A percentile compares a stretch with the other conserved stretches of the same genome.
phyloP scores from a whole-genome alignment of 2,797 vertebrate genomes.

The Crocodylus rhombifer region DNA sequence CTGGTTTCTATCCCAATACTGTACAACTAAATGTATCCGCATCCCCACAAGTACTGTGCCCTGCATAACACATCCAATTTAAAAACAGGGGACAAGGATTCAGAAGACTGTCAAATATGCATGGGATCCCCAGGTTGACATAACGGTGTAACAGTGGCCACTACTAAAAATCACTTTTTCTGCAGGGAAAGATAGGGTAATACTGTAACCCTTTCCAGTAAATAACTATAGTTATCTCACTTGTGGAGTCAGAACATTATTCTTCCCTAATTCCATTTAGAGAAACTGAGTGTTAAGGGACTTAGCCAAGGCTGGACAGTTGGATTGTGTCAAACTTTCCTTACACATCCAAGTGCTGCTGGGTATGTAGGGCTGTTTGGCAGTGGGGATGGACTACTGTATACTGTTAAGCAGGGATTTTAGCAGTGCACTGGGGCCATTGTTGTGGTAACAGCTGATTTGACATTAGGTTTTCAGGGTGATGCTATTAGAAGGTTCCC shows the following conservation, averaged over 20 bases:
- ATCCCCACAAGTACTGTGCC: background rate
- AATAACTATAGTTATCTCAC: background rate
- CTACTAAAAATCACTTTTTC: background rate
- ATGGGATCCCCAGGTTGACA: accelerated
- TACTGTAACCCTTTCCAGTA: background rate
- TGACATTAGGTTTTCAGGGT: background rate
- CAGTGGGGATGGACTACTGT: accelerated
- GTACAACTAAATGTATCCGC: background rate
- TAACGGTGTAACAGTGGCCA: accelerated
- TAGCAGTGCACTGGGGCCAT: background rate
- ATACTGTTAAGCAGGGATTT: too few relatives aligned
- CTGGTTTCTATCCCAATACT: background rate
- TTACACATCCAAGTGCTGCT: accelerated
- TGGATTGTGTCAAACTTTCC: background rate
- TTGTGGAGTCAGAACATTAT: background rate
- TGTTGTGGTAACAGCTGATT: background rate
- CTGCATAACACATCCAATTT: background rate
- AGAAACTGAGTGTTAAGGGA: background rate
- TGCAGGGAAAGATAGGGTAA: background rate
- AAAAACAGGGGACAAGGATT: background rate
- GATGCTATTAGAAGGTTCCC: background rate
- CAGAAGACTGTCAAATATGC: background rate
- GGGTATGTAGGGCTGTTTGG: accelerated
- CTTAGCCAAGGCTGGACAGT: accelerated
- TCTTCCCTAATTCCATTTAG: background rate